Percentiles rank a stretch among this genome's conserved stretches.
Conservation (phyloP, 2,797 vertebrate genomes). For the Aphelocoma californica region DNA sequence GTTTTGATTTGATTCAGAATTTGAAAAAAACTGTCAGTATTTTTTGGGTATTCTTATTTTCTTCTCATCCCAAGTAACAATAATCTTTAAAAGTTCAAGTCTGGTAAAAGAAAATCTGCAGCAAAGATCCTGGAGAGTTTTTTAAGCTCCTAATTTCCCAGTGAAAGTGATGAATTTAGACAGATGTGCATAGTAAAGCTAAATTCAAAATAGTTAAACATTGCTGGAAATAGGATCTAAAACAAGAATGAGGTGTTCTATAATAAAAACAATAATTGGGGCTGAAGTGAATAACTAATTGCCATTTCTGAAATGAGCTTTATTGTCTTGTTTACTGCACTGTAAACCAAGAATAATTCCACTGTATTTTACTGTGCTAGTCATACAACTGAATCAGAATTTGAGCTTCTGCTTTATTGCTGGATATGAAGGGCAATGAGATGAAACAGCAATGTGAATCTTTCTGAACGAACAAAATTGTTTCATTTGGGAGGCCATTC, state of each 20-base stretch:
- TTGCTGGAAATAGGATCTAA: background rate
- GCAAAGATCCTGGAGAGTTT: background rate
- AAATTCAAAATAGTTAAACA: background rate
- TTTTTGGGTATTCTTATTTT: background rate
- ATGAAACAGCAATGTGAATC: background rate
- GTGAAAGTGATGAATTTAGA: background rate
- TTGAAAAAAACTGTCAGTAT: background rate
- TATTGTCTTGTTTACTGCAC: background rate
- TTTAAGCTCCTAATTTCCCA: background rate
- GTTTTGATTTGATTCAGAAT: background rate
- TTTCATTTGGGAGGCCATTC: background rate
- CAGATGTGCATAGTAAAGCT: background rate
- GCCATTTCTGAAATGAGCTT: background rate
- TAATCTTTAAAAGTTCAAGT: background rate
- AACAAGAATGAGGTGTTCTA: background rate
- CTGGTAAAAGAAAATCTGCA: background rate
- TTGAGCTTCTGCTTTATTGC: slow-evolving; percentile 2
- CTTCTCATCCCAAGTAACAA: background rate
- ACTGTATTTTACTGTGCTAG: background rate
- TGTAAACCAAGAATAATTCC: background rate
- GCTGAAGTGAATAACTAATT: background rate
- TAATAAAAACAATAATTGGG: background rate
- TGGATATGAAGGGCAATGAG: background rate
- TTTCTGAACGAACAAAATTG: background rate
- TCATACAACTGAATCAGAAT: background rate